Conservation (phyloP, 30 jellyfish, hydroid and myxozoan genomes). For the Cassiopea xamachana region DNA sequence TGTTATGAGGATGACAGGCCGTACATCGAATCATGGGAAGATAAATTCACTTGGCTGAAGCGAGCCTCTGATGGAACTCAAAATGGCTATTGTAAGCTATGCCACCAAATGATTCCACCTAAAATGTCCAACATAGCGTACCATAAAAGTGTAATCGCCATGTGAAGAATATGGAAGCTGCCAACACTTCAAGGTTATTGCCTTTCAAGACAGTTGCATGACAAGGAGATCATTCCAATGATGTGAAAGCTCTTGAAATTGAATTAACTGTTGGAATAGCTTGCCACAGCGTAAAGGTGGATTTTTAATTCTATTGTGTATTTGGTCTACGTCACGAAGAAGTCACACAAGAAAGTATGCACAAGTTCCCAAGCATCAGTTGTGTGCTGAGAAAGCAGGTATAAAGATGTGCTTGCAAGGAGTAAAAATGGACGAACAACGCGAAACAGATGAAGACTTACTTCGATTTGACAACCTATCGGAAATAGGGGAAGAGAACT, state of each 20-base stretch:
- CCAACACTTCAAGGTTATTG: slow-evolving; percentile 2
- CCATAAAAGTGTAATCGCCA: not conserved
- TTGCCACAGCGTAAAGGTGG: too few species aligned
- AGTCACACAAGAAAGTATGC: too few species aligned
- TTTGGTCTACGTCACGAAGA: not conserved
- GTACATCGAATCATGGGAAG: slow-evolving; percentile 48
- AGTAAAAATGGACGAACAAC: too few species aligned
- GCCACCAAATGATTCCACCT: slow-evolving; percentile 50
- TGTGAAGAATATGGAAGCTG: slow-evolving; percentile 16
- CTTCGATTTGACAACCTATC: too few species aligned
- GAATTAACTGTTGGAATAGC: not conserved
- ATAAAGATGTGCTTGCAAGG: too few species aligned
- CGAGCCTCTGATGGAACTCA: slow-evolving; percentile 61
- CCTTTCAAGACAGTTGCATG: slow-evolving; percentile 21
- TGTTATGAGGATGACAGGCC: slow-evolving; percentile 38
- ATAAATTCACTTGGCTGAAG: slow-evolving; percentile 41
- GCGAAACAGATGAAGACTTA: too few species aligned
- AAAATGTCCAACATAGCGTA: slow-evolving; percentile 16
- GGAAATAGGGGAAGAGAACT: too few species aligned
- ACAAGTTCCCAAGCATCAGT: too few species aligned
- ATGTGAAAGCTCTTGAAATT: slow-evolving; percentile 33
- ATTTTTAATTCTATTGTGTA: not conserved
- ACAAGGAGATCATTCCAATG: slow-evolving; percentile 19
- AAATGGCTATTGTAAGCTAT: slow-evolving; percentile 32
- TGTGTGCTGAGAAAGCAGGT: too few species aligned